Evolutionary conservation across 2,888 invertebrate species (phyloP).

Genomic region (Chesias legatella): DNA sequence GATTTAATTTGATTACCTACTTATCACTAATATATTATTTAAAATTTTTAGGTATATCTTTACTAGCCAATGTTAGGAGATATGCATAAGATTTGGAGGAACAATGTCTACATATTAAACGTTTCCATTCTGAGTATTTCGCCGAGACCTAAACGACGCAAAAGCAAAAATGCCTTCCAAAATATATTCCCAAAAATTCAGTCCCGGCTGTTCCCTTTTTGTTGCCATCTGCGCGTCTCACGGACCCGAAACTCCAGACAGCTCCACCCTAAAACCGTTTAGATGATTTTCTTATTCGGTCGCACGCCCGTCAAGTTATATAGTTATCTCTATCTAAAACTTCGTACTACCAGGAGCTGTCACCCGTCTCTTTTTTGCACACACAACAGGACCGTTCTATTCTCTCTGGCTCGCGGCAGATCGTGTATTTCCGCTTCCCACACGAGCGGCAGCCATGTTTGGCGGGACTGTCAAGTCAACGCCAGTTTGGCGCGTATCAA

Average conservation of each 20-base stretch:
- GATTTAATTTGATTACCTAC: too few relatives aligned
- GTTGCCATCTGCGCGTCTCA: constrained; percentile 74
- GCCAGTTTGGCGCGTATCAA: constrained; percentile 76
- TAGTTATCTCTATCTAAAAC: constrained; percentile 68
- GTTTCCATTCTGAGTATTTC: constrained; percentile 37
- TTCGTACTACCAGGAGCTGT: constrained; percentile 66
- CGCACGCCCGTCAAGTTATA: constrained; percentile 59
- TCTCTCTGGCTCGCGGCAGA: constrained; percentile 71
- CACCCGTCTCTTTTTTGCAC: constrained; percentile 70
- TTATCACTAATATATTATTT: too few relatives aligned
- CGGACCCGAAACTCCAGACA: constrained; percentile 72
- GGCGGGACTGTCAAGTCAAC: constrained; percentile 76
- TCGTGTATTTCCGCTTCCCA: constrained; percentile 79
- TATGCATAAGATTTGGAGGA: not conserved
- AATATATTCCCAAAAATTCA: constrained; percentile 76
- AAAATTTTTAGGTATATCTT: too few relatives aligned
- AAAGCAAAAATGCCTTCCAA: constrained; percentile 77
- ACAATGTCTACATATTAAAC: constrained; percentile 17
- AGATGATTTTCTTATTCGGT: constrained; percentile 65
- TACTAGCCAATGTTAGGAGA: too few relatives aligned
- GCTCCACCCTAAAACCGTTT: constrained; percentile 80
- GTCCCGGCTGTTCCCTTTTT: constrained; percentile 73
- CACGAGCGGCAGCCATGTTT: constrained; percentile 77
- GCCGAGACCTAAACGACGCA: constrained; percentile 27
- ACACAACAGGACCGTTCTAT: constrained; percentile 57